Evolutionary conservation across 2,888 invertebrate species (phyloP), one percentile per base, ranked within the genome.

Genomic region (Campoplex capitator): DNA sequence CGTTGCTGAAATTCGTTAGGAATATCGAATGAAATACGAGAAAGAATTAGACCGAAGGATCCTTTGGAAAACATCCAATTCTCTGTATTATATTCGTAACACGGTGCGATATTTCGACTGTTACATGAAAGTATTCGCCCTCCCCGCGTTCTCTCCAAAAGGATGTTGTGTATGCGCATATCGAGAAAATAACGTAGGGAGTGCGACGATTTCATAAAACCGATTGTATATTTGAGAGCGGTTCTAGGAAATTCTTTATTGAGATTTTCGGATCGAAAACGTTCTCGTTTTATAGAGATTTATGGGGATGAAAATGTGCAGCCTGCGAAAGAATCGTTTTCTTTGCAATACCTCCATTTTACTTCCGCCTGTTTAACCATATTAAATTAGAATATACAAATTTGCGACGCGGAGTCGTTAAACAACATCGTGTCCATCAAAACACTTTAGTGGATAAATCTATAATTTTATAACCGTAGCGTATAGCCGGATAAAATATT

Each of bases 341-440:
- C 38, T 18, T 65, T 35, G 38, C 38, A 35, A 35, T 68, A 42
- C 23, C 18, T 68, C 23, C 8, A 42, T 68, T 68, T 68, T 68
- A 68, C 38, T 62, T 16, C 28, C 32, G 32, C 62, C 16, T 7
- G 32, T 32, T 28, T 32, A 16, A 62, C 16, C 32, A n/a, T 62
- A 62, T 28, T 23, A 58, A 16, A n/a, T 4, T 13, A 32, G 13
- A 18, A 18, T n/a, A 51, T 18, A 77, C 74, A 68, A 73, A 74
- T 45, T 84, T 74, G 74, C 23, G 23, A 23, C 23, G 78, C 78
- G 78, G 74, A 67, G 3, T 42, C 78, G 73, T 65, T 56, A 78
- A 78, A 73, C 62, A 6, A 16, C 62, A 16, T 16, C 73, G 54
- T 23, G 54, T 54, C 73, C 78, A 73, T 65, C 45, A 73, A 84